phyloP scores from a whole-genome alignment of 2,888 invertebrate genomes.

The Chymomyza procnemis region DNA sequence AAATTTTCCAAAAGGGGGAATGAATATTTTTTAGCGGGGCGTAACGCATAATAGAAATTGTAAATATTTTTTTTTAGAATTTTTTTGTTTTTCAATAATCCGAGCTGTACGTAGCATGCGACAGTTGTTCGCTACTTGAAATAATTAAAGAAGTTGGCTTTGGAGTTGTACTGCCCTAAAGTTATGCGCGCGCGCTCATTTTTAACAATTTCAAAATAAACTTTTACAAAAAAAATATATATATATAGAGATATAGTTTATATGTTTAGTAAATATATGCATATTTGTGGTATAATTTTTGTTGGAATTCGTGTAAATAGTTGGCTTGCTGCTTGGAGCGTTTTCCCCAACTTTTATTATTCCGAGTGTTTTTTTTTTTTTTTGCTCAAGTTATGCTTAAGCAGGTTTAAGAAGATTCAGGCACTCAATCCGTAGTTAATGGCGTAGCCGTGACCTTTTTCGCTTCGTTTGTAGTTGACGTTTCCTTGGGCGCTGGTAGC shows the following conservation, averaged over 20 bases:
- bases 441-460: conserved; percentile 55
- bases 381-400: not conserved
- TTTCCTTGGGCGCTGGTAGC: conserved; percentile 37
- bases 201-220: conserved; percentile 62
- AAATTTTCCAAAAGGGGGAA: conserved; percentile 52
- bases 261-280: conserved; percentile 6
- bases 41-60: not conserved
- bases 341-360: not conserved
- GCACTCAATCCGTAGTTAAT: conserved; percentile 61
- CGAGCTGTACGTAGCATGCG: too few species aligned
- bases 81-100: too few species aligned
- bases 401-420: conserved; percentile 7
- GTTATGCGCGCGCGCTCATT: conserved; percentile 58
- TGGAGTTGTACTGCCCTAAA: conserved; percentile 17
- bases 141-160: not conserved
- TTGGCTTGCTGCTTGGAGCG: conserved; percentile 15
- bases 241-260: too few species aligned
- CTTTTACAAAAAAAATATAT: conserved; percentile 55
- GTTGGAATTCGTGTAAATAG: conserved; percentile 19
- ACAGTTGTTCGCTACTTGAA: too few species aligned
- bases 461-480: conserved; percentile 11
- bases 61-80: too few species aligned
- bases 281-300: not conserved
- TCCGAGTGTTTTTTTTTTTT: conserved; percentile 15
- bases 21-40: not conserved